Evolutionary conservation across 2,113 vertebrate species (phyloP).

Genomic region (Guaruba guarouba): DNA sequence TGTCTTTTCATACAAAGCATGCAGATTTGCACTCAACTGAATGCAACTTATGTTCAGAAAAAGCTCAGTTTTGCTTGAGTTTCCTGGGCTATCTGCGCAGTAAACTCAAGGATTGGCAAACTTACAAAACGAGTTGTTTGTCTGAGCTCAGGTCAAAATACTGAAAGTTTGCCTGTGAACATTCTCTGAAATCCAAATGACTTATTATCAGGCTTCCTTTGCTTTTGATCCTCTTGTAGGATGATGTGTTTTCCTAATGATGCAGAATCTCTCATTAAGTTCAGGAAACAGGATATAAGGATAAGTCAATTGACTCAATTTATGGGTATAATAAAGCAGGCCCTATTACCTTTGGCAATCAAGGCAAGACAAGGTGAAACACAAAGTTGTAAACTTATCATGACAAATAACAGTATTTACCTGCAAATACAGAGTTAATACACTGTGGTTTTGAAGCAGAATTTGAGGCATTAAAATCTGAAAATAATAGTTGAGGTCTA

Average conservation of each 20-base stretch:
- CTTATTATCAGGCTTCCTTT: slow-evolving; percentile 76
- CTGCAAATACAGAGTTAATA: slow-evolving; percentile 76
- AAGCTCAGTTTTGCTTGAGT: not conserved
- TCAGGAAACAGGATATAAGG: slow-evolving; percentile 87
- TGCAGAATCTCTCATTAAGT: slow-evolving; percentile 85
- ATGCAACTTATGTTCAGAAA: not conserved
- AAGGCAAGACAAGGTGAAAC: slow-evolving; percentile 81
- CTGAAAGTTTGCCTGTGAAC: slow-evolving; percentile 72
- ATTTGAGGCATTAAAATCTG: slow-evolving; percentile 70
- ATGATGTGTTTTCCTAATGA: slow-evolving; percentile 85
- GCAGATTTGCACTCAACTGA: not conserved
- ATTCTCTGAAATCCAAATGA: slow-evolving; percentile 73
- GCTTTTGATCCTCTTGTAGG: slow-evolving; percentile 81
- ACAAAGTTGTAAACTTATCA: slow-evolving; percentile 78
- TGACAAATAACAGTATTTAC: slow-evolving; percentile 78
- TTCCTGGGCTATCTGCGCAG: slow-evolving; percentile 15
- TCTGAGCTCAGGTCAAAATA: slow-evolving; percentile 63
- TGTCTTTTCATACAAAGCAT: not conserved
- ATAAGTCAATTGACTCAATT: slow-evolving; percentile 86
- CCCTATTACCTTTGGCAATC: slow-evolving; percentile 79
- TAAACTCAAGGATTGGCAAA: not conserved
- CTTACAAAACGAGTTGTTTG: slow-evolving; percentile 50
- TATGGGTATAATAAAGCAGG: slow-evolving; percentile 83
- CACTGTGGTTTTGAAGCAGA: slow-evolving; percentile 68
- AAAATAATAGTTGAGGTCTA: slow-evolving; percentile 69